These are phyloP conservation scores for Antennarius striatus DNA, from an alignment of 2,113 vertebrate species.

Conservation along the genomic window DNA sequence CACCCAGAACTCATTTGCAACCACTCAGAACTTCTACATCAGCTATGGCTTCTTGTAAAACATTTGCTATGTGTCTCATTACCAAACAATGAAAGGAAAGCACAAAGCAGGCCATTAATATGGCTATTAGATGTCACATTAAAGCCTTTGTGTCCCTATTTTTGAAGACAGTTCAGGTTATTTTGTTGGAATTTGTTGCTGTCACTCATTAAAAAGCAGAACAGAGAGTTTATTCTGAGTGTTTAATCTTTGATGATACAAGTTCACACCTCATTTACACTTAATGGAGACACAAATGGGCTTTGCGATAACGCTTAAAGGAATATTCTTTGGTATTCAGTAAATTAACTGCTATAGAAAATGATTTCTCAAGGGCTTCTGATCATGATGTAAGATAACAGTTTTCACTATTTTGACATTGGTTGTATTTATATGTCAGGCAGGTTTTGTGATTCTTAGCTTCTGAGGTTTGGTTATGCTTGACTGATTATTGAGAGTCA, in stretches of 20 bases:
- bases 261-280: constrained; percentile 21
- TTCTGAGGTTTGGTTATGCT: too few species aligned
- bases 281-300: constrained; percentile 20
- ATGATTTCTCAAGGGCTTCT: neutral
- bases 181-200: constrained; percentile 14
- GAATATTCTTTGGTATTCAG: neutral
- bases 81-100: constrained; percentile 24
- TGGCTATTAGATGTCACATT: constrained; percentile 19
- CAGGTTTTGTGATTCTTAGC: too few species aligned
- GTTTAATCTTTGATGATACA: constrained; percentile 25
- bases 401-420: neutral
- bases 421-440: neutral
- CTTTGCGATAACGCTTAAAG: neutral
- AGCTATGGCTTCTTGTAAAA: constrained; percentile 11
- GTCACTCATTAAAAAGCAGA: constrained; percentile 19
- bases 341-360: neutral
- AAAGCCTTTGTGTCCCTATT: constrained; percentile 19
- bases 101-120: constrained; percentile 6
- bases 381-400: too few species aligned
- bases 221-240: constrained; percentile 7
- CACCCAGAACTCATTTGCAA: constrained; percentile 2
- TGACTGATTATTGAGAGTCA: too few species aligned
- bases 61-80: constrained; percentile 5
- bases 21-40: neutral
- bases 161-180: constrained; percentile 9